These are phyloP conservation scores for Diuraphis noxia DNA, from an alignment of 1,140 invertebrate genomes.

Conservation along the genomic window DNA sequence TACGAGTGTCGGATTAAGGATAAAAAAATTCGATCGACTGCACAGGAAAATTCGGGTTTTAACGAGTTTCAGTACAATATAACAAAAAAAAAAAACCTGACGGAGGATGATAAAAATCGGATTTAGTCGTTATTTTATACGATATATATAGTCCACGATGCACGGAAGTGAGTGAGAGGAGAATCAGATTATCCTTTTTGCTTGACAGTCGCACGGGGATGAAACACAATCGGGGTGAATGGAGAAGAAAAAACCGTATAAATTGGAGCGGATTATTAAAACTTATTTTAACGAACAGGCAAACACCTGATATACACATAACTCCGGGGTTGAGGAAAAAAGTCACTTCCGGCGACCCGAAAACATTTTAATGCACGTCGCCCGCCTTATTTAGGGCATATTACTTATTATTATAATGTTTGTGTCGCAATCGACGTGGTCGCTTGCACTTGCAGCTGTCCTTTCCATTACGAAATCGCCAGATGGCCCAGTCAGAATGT, in stretches of 20 bases:
- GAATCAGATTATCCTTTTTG: neutral
- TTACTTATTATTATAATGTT: conserved; percentile 2
- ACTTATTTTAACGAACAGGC: conserved; percentile 7
- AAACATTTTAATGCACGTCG: neutral
- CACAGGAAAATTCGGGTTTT: conserved; percentile 27
- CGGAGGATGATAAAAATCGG: conserved; percentile 10
- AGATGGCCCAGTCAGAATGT: conserved; percentile 18
- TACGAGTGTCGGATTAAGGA: conserved; percentile 8
- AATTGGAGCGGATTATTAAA: neutral
- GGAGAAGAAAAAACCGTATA: neutral
- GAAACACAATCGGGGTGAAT: conserved; percentile 2
- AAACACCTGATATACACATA: conserved; percentile 4
- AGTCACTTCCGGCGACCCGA: conserved; percentile 19
- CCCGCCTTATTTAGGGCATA: neutral
- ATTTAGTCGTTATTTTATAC: conserved; percentile 6
- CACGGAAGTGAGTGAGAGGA: neutral
- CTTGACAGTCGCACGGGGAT: neutral
- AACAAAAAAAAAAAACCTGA: conserved; percentile 7
- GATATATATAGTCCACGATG: neutral
- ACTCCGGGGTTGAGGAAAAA: neutral
- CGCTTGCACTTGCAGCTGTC: conserved; percentile 37
- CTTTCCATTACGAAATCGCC: conserved; percentile 26
- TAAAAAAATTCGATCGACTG: conserved; percentile 3
- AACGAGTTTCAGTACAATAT: neutral
- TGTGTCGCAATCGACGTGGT: conserved; percentile 4